A percentile compares a stretch with the other conserved stretches of the same genome.
phyloP scores from a whole-genome alignment of 2,797 vertebrate genomes.

The Smutsia temminckii region DNA sequence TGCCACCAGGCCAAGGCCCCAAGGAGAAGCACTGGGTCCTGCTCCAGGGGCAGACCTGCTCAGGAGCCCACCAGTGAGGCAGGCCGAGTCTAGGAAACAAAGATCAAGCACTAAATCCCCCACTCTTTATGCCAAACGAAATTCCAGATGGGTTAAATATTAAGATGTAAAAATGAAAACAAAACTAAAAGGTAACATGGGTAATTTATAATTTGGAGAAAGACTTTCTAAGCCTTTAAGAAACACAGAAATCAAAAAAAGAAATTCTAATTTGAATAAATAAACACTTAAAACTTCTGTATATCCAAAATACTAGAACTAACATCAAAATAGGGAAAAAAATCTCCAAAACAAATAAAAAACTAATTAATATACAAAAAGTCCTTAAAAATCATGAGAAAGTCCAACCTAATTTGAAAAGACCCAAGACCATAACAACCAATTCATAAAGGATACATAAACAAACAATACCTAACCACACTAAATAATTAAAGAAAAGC shows the following conservation, averaged over 20 bases:
- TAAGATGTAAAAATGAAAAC: conserved; percentile 37
- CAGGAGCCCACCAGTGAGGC: background rate
- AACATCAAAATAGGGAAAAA: background rate
- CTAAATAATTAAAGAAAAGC: background rate
- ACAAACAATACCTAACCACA: background rate
- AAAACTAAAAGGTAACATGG: conserved; percentile 2
- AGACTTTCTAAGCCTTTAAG: conserved; percentile 14
- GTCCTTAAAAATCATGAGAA: background rate
- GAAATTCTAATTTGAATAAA: conserved; percentile 16
- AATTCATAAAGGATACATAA: background rate
- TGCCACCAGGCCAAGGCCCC: background rate
- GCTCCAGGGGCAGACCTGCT: background rate
- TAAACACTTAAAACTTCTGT: background rate
- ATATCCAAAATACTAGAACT: background rate
- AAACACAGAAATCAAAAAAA: conserved; percentile 48
- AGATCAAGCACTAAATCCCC: background rate
- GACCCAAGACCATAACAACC: background rate
- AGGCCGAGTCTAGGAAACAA: background rate
- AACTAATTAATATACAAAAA: background rate
- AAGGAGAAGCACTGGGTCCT: background rate
- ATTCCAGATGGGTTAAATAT: background rate
- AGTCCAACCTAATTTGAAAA: conserved; percentile 37
- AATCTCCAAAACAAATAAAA: background rate
- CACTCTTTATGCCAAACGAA: background rate
- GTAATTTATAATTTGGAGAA: background rate